Evolutionary conservation across 1,140 invertebrate species (phyloP), one percentile per base, ranked within the genome.

Genomic region (Pissodes strobi): DNA sequence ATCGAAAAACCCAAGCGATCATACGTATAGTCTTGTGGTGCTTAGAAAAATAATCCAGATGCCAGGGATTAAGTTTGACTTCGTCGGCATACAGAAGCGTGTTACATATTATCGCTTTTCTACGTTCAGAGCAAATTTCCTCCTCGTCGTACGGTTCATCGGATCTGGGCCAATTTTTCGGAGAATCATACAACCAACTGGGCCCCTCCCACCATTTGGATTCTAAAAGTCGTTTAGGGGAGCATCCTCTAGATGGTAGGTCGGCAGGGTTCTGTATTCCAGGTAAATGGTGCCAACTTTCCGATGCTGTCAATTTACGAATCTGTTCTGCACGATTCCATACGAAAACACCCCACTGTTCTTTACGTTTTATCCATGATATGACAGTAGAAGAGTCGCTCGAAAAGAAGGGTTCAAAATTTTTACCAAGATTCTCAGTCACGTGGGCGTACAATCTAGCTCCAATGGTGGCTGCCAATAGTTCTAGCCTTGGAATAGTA

Each of bases 231-330:
- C 63, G 51, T 43, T 63, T 60, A 0, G 69, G 63, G 1, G 37
- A 55, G 59, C 71, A 76, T 3, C 76, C 76, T 38, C 77, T 12
- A 2, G 74, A 79, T 12, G 70, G 72, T 17, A 80, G 59, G 67
- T 82, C 79, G n/a, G 77, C 78, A 2, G 79, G 77, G 62, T 81
- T 81, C 19, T 68, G 21, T 12, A 64, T 46, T 2, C 77, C 77
- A 2, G 78, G 75, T 1, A 80, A 67, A 68, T 81, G 72, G 17
- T 65, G 39, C 76, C 78, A 81, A 2, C 66, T 22, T 39, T 63
- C 52, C 27, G 56, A 53, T 15, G 69, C 48, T 23, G 76, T 72
- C 12, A 74, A 64, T 9, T 49, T 49, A 25, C 69, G 52, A 21
- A 79, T 75, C 68, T 74, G 71, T 52, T 65, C 65, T 10, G 74